phyloP scores from a whole-genome alignment of 2,113 vertebrate genomes.

The Zosterops hypoxanthus region DNA sequence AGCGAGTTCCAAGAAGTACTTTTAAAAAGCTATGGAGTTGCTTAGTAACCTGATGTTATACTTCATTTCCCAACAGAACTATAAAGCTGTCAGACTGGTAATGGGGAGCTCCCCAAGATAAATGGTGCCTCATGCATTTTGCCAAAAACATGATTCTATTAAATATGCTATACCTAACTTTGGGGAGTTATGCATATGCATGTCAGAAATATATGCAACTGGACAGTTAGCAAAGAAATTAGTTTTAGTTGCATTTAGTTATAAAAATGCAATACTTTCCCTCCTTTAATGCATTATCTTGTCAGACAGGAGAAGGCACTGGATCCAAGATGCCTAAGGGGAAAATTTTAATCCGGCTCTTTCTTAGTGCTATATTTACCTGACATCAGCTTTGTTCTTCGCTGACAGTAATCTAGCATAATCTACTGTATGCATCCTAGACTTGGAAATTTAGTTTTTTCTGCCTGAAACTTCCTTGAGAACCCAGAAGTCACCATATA shows the following conservation, averaged over 20 bases:
- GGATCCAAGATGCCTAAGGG: background rate
- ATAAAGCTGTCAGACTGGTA: constrained; percentile 49
- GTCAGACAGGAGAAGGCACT: background rate
- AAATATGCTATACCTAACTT: background rate
- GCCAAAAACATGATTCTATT: background rate
- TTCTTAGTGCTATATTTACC: background rate
- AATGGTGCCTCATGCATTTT: constrained; percentile 13
- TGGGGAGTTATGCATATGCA: background rate
- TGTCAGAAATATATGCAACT: background rate
- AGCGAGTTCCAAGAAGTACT: constrained; percentile 68
- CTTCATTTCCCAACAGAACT: constrained; percentile 63
- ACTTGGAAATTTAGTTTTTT: background rate
- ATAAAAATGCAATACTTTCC: constrained; percentile 16
- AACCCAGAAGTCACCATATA: background rate
- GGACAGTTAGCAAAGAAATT: background rate
- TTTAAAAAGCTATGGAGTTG: constrained; percentile 63
- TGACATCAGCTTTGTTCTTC: background rate
- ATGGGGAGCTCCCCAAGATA: constrained; percentile 37
- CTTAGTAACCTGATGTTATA: constrained; percentile 69
- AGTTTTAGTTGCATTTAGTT: background rate
- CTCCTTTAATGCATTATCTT: constrained; percentile 6
- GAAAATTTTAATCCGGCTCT: background rate
- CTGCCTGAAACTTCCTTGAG: background rate
- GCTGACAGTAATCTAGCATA: background rate
- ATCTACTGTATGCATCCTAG: background rate